Evolutionary conservation across 35 echinoderm and acorn worm genomes (phyloP).

Genomic region (Nesometra sesokonis): DNA sequence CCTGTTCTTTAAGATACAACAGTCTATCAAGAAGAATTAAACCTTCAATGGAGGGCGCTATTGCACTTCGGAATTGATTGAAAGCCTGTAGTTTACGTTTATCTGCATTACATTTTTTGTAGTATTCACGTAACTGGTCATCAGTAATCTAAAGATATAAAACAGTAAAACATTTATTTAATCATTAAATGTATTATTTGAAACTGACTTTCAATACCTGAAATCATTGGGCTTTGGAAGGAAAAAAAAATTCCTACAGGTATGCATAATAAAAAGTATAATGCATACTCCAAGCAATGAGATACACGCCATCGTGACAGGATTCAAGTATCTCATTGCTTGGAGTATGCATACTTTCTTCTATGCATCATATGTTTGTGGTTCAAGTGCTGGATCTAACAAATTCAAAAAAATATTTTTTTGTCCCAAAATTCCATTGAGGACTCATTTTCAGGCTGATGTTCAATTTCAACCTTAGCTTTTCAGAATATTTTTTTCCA

Average conservation of each 20-base stretch:
- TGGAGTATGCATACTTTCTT: too few species aligned
- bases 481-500: too few species aligned
- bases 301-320: too few species aligned
- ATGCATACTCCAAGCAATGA: too few species aligned
- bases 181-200: neutral
- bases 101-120: conserved; percentile 27
- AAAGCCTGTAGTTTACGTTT: conserved; percentile 41
- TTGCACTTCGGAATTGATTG: conserved; percentile 37
- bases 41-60: conserved; percentile 66
- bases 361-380: too few species aligned
- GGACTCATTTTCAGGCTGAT: too few species aligned
- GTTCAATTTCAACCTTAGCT: too few species aligned
- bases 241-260: neutral
- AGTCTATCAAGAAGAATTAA: conserved; percentile 68
- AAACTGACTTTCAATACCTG: neutral
- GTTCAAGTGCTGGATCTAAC: too few species aligned
- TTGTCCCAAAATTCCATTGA: too few species aligned
- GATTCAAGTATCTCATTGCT: too few species aligned
- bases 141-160: conserved; percentile 48
- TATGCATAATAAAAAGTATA: too few species aligned
- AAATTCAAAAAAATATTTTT: too few species aligned
- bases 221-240: neutral
- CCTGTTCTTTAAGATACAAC: conserved; percentile 71
- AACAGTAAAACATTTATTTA: neutral
- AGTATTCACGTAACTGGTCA: conserved; percentile 52